phyloP scores from a whole-genome alignment of 2,797 vertebrate species.

The Toxotes lorentzi region DNA sequence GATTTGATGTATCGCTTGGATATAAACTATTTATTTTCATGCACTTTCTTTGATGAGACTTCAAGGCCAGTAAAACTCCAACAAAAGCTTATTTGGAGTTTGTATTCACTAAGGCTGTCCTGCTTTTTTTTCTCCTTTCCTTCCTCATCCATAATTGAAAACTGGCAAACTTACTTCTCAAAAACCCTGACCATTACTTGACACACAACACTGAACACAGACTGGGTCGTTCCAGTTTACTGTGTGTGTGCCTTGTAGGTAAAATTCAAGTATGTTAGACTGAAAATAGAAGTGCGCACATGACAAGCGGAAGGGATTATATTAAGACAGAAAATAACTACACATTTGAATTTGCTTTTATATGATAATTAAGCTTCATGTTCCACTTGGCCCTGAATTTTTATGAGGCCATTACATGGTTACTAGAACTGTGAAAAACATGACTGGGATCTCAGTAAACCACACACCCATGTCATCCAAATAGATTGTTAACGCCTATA shows the following conservation, averaged over 20 bases:
- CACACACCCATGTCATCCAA: slow-evolving; percentile 11
- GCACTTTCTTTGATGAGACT: slow-evolving; percentile 38
- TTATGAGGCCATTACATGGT: slow-evolving; percentile 9
- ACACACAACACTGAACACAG: slow-evolving; percentile 47
- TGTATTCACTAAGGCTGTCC: slow-evolving; percentile 49
- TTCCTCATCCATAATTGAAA: slow-evolving; percentile 74
- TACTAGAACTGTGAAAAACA: neutral
- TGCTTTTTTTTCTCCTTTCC: slow-evolving; percentile 25
- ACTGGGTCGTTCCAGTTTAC: slow-evolving; percentile 39
- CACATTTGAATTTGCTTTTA: slow-evolving; percentile 20
- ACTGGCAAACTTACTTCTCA: slow-evolving; percentile 52
- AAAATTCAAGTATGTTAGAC: slow-evolving; percentile 24
- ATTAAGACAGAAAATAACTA: slow-evolving; percentile 6
- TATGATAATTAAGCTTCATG: slow-evolving; percentile 24
- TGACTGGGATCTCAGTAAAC: slow-evolving; percentile 12
- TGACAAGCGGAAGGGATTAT: neutral
- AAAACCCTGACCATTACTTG: slow-evolving; percentile 53
- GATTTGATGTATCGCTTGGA: neutral
- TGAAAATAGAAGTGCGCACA: slow-evolving; percentile 18
- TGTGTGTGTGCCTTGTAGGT: slow-evolving; percentile 17
- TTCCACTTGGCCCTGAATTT: slow-evolving; percentile 9
- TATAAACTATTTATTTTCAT: slow-evolving; percentile 25
- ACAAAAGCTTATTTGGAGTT: slow-evolving; percentile 53
- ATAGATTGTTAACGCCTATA: neutral
- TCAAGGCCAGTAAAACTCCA: slow-evolving; percentile 43